These are phyloP conservation scores for Eupithecia vulgata DNA, from an alignment of 2,888 invertebrate genomes.

Conservation along the genomic window DNA sequence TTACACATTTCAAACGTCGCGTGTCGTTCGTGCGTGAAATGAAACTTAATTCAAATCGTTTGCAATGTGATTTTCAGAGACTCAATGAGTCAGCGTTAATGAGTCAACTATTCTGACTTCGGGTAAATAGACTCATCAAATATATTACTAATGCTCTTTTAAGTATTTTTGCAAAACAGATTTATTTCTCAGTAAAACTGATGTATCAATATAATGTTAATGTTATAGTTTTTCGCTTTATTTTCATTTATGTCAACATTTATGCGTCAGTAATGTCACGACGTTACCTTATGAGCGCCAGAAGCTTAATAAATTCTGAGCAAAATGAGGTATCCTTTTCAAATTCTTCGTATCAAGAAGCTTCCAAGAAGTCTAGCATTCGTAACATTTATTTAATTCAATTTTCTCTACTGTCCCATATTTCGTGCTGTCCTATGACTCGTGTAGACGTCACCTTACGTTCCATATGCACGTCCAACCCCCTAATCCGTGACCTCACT, in stretches of 20 bases:
- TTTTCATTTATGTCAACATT: not conserved
- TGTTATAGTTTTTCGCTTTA: not conserved
- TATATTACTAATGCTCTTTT: not conserved
- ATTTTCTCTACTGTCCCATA: not conserved
- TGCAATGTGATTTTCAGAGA: not conserved
- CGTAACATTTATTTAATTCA: not conserved
- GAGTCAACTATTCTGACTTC: not conserved
- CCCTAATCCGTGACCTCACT: slow-evolving; percentile 57
- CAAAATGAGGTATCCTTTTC: not conserved
- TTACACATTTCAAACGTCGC: slow-evolving; percentile 15
- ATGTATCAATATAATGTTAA: not conserved
- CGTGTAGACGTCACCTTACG: slow-evolving; percentile 33
- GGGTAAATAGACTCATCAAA: not conserved
- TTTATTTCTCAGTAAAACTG: not conserved
- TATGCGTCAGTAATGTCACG: not conserved
- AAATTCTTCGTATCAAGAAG: not conserved
- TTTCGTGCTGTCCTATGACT: slow-evolving; percentile 5
- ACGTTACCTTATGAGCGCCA: not conserved
- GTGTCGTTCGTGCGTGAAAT: not conserved
- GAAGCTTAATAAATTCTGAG: not conserved
- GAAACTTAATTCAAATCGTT: not conserved
- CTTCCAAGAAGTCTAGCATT: not conserved
- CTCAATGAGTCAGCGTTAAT: not conserved
- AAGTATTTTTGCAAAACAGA: not conserved
- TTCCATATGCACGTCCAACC: slow-evolving; percentile 42